Evolutionary conservation across 2,113 vertebrate genomes (phyloP), one percentile per base, ranked within the genome.

Genomic region (Bubalus kerabau): DNA sequence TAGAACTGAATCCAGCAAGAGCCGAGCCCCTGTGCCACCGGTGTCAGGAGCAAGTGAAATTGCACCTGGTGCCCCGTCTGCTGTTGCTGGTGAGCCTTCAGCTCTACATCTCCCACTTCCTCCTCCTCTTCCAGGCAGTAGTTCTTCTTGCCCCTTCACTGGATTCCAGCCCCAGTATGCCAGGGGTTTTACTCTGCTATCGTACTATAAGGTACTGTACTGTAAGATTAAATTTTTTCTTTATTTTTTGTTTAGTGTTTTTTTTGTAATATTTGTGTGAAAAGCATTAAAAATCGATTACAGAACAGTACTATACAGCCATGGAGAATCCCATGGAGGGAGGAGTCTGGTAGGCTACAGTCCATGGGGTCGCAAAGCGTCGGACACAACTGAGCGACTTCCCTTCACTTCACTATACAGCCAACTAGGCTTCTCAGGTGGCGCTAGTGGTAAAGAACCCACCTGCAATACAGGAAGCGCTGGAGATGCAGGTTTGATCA

Each of bases 31-130:
- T 50, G 43, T 0, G 26, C 4, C 15, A 1, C 28, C 1, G 1
- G 1, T 1, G 0, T 19, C 76, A 6, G 8, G 26, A 0, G 0
- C 12, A 2, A 48, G 76, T 11, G 46, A 50, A 19, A 30, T 30
- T 3, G 26, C 76, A 50, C 2, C 46, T 3, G 0, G 15, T 2
- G 0, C 26, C 15, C 2, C 1, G 2, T 30, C 8, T 19, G 2
- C 76, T 30, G 0, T 6, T 48, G 26, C 76, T 48, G 43, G 16
- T 5, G 15, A 50, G 46, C 8, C 8, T 30, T 11, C 26, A 11
- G 15, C 76, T 30, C 15, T 6, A 11, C 26, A 8, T 26, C 71
- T 43, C 28, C 28, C 3, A 1, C 43, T 4, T 78, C 74, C 74
- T 10, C 26, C 26, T 7, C 74, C 76, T 30, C 26, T 46, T 80